These are phyloP conservation scores for Nasonia oneida DNA, from an alignment of 2,888 invertebrate genomes.

Conservation along the genomic window DNA sequence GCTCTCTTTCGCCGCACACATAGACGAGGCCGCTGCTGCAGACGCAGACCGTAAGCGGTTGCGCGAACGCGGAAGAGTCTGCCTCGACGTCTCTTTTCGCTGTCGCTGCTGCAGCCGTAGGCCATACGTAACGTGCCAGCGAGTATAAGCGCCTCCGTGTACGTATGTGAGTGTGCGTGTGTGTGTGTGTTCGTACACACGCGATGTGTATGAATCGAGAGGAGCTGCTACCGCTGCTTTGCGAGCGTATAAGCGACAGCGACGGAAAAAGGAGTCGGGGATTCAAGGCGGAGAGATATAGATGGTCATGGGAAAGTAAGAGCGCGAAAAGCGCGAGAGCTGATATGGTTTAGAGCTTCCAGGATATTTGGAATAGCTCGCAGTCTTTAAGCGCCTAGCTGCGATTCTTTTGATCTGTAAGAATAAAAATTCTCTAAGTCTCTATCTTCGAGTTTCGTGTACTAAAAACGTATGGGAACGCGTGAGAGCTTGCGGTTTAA, in stretches of 20 bases:
- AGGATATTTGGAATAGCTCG: background rate
- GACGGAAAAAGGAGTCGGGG: constrained; percentile 29
- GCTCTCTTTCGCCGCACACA: constrained; percentile 60
- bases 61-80: constrained; percentile 76
- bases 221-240: background rate
- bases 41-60: constrained; percentile 71
- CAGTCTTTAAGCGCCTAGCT: background rate
- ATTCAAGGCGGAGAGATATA: background rate
- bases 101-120: constrained; percentile 25
- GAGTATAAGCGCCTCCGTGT: constrained; percentile 51
- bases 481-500: background rate
- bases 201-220: constrained; percentile 47
- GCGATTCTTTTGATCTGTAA: background rate
- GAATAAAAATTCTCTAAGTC: too few species aligned
- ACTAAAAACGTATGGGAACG: background rate
- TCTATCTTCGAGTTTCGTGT: too few species aligned
- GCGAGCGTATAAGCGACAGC: background rate
- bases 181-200: constrained; percentile 59
- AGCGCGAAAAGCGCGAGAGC: background rate
- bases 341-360: background rate
- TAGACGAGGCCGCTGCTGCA: constrained; percentile 63
- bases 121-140: constrained; percentile 67
- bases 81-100: constrained; percentile 59
- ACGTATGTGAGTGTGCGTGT: constrained; percentile 39
- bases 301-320: constrained; percentile 18